These are phyloP conservation scores for Orientallactaga sibirica DNA, from an alignment of 2,797 vertebrate genomes.

Conservation along the genomic window DNA sequence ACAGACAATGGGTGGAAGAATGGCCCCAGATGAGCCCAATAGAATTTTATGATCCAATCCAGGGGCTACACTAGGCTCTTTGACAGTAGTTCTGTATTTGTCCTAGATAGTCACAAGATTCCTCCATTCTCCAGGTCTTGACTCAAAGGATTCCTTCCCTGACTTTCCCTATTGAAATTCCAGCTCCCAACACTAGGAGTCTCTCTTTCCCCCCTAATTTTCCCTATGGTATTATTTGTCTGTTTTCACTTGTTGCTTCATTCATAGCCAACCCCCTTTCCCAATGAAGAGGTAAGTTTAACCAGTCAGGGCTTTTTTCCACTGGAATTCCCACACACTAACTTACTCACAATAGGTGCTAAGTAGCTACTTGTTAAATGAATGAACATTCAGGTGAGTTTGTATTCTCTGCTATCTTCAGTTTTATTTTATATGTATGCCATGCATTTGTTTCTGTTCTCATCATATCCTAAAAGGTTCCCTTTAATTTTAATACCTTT, in stretches of 20 bases:
- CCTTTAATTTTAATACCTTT: background rate
- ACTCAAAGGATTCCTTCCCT: background rate
- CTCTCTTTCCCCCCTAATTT: background rate
- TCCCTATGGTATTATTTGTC: fast-evolving
- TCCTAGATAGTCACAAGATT: background rate
- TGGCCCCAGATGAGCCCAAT: too few species aligned
- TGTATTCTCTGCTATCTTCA: background rate
- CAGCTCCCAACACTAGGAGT: background rate
- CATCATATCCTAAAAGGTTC: background rate
- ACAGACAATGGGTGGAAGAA: background rate
- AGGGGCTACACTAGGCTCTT: too few species aligned
- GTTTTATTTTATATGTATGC: background rate
- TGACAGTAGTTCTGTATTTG: background rate
- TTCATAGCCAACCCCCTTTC: background rate
- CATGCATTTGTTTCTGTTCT: background rate
- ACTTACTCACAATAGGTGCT: background rate
- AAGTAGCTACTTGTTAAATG: background rate
- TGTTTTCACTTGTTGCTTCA: background rate
- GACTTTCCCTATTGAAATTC: background rate
- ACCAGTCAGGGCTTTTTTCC: background rate
- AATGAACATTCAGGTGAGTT: background rate
- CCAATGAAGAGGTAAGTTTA: background rate
- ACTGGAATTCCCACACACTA: background rate
- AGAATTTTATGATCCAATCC: background rate
- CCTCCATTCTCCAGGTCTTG: background rate